phyloP scores from a whole-genome alignment of 2,888 invertebrate genomes.

The Empis livida region DNA sequence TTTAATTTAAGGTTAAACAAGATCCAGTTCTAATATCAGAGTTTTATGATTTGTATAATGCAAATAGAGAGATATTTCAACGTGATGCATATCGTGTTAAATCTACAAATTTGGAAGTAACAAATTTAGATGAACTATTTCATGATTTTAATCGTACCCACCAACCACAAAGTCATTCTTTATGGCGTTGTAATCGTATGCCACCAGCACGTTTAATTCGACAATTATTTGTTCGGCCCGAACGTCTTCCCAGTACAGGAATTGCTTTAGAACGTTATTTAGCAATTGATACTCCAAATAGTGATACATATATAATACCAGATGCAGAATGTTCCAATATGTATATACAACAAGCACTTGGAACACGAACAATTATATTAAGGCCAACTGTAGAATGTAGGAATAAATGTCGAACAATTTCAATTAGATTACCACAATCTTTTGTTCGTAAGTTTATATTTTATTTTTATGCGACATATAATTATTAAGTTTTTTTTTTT shows the following conservation, averaged over 20 bases:
- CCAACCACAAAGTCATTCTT: constrained; percentile 25
- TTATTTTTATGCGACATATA: too few species aligned
- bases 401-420: constrained; percentile 55
- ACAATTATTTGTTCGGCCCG: constrained; percentile 57
- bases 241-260: constrained; percentile 56
- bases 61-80: constrained; percentile 45
- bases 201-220: constrained; percentile 56
- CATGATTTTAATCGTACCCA: constrained; percentile 27
- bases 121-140: constrained; percentile 33
- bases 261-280: constrained; percentile 66
- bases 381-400: constrained; percentile 66
- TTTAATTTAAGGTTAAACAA: constrained; percentile 42
- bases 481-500: too few species aligned
- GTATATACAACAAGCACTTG: constrained; percentile 58
- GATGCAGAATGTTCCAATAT: constrained; percentile 73
- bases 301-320: constrained; percentile 54
- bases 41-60: constrained; percentile 44
- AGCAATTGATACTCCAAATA: constrained; percentile 58
- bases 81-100: constrained; percentile 47
- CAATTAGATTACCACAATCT: constrained; percentile 54
- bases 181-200: constrained; percentile 63
- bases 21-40: constrained; percentile 40
- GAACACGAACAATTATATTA: constrained; percentile 56
- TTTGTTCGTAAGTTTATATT: constrained; percentile 60
- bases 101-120: constrained; percentile 28